Percentiles rank a stretch among this genome's conserved stretches.
phyloP scores from a whole-genome alignment of 2,113 vertebrate genomes.

The Serilophus lunatus region DNA sequence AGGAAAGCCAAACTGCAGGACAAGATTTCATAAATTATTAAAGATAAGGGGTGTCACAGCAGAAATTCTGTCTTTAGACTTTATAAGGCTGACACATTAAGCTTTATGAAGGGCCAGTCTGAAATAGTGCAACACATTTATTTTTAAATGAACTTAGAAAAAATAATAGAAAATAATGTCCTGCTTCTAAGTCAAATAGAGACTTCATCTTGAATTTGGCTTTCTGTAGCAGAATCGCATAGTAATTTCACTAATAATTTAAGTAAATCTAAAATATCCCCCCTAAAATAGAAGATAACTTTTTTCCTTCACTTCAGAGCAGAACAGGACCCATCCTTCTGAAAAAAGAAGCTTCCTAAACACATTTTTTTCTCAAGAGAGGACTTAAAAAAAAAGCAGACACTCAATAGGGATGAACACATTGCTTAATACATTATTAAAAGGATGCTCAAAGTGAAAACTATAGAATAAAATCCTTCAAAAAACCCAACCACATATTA shows the following conservation, averaged over 20 bases:
- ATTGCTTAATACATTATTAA: background rate
- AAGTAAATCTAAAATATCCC: too few species aligned
- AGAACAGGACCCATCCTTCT: background rate
- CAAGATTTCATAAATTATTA: background rate
- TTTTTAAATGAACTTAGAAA: background rate
- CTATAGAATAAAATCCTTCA: background rate
- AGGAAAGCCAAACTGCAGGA: background rate
- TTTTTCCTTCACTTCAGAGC: background rate
- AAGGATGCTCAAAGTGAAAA: background rate
- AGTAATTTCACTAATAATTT: background rate
- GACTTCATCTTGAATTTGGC: background rate
- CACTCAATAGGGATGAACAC: background rate
- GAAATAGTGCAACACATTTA: background rate
- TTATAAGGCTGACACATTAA: background rate
- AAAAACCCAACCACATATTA: background rate
- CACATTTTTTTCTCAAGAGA: background rate
- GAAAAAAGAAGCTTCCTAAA: background rate
- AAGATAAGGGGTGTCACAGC: background rate
- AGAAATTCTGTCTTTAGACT: background rate
- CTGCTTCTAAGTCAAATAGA: background rate
- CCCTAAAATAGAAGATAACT: background rate
- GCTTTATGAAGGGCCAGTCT: background rate
- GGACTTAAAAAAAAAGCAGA: background rate
- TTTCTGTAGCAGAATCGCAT: background rate
- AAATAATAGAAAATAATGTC: background rate